Base-by-base conservation (phyloP, 2,888 invertebrate genomes). In the Cyrtodaria siliqua region DNA sequence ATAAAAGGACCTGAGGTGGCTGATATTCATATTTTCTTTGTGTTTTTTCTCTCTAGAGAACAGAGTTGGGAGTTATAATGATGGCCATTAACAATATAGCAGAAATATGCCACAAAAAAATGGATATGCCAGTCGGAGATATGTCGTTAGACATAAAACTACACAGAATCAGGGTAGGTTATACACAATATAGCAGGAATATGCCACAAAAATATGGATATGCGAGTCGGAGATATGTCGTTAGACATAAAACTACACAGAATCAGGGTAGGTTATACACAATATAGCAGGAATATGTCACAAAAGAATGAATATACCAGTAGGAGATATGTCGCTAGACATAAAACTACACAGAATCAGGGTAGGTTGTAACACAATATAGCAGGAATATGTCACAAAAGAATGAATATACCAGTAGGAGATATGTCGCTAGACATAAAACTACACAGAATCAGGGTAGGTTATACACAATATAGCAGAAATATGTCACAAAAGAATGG, bases 51-150 rank as follows among this genome's bases (percentile, higher is more conserved):
- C 47, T 80, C 23, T 85, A 91, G 91, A 78, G 87, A 61, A 86
- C 89, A 47, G 87, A 91, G 56, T 74, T 88, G 33, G 92, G 92
- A 2, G 72, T 89, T 9, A 90, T 91, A 16, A 83, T 91, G 47
- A 90, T 92, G 90, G 90, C 92, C 24, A 91, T 92, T 24, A 87
- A 92, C 71, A 92, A 92, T 63, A 89, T 92, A 23, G 88, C 91
- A 59, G 91, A 91, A 49, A 91, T 91, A 66, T 92, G 92, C 70
- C 78, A 81, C 38, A 77, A 75, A 38, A 53, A 81, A 38, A 68
- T 84, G 20, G 91, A 91, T 38, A 84, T 80, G 9, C 80, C 88
- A 47, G 63, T 82, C 18, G 87, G 86, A 8, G 79, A 83, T 57
- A 82, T 87, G 81, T 52, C 74, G 24, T 55, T 89, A 38, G 87